Conservation (phyloP, 2,888 invertebrate species). For the Synergus itoensis region DNA sequence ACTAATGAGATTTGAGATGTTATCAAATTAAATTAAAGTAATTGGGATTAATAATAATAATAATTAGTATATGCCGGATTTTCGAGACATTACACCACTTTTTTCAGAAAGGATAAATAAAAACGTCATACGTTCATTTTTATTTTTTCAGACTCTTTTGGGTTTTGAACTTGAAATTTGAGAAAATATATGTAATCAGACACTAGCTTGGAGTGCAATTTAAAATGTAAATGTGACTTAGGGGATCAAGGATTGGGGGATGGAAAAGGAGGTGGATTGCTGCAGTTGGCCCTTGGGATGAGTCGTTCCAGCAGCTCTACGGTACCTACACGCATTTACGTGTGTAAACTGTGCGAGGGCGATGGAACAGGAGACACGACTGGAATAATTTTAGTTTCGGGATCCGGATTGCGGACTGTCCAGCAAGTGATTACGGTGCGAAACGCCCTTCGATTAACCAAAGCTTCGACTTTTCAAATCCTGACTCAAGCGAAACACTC, state of each 20-base stretch:
- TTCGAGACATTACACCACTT: no score
- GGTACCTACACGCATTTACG: constrained; percentile 32
- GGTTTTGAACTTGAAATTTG: constrained; percentile 24
- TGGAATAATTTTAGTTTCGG: constrained; percentile 27
- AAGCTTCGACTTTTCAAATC: not conserved
- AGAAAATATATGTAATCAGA: constrained; percentile 29
- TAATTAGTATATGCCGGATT: no score
- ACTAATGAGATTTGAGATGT: no score
- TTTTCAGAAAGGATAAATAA: no score
- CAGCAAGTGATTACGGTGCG: not conserved
- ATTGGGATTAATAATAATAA: no score
- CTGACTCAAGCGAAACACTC: not conserved
- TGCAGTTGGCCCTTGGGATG: constrained; percentile 39
- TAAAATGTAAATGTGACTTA: constrained; percentile 39
- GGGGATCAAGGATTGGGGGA: constrained; percentile 14
- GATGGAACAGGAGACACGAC: constrained; percentile 26
- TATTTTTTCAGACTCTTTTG: not conserved
- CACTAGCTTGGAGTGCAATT: constrained; percentile 4
- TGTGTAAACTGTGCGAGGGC: constrained; percentile 32
- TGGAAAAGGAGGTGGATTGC: constrained; percentile 43
- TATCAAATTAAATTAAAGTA: no score
- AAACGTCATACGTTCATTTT: not conserved
- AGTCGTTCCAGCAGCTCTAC: constrained; percentile 28
- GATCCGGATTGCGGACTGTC: constrained; percentile 16
- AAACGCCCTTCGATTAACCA: constrained; percentile 19